Conservation (phyloP, 2,113 vertebrate genomes). For the Equus quagga region DNA sequence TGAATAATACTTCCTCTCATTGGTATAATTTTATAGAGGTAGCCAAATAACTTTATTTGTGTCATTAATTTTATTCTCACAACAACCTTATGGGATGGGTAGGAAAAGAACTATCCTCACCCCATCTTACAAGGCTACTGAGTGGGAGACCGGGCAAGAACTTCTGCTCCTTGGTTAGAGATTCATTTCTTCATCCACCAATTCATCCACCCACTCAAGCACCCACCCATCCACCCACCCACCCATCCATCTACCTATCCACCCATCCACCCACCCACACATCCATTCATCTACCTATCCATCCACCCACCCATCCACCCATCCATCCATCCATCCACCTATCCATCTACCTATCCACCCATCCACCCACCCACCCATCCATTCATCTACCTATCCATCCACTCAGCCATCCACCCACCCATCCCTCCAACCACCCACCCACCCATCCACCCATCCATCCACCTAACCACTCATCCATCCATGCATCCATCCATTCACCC, state of each 20-base stretch:
- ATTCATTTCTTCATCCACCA: neutral
- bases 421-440: fast-evolving
- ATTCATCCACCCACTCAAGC: neutral
- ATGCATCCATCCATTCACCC: fast-evolving
- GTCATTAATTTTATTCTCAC: neutral
- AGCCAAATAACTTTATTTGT: neutral
- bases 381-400: no score
- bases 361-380: fast-evolving
- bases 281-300: neutral
- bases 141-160: neutral
- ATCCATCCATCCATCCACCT: fast-evolving
- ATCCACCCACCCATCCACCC: fast-evolving
- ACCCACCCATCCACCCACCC: neutral
- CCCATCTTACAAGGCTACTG: neutral
- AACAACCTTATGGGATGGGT: neutral
- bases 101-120: neutral
- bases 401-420: no score
- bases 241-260: fast-evolving
- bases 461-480: fast-evolving
- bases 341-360: fast-evolving
- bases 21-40: neutral
- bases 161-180: neutral
- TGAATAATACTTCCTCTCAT: neutral
- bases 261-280: fast-evolving
- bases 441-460: fast-evolving